Percentiles rank a stretch among this genome's conserved stretches.
Conservation (phyloP, 2,113 vertebrate genomes). For the Archilochus colubris region DNA sequence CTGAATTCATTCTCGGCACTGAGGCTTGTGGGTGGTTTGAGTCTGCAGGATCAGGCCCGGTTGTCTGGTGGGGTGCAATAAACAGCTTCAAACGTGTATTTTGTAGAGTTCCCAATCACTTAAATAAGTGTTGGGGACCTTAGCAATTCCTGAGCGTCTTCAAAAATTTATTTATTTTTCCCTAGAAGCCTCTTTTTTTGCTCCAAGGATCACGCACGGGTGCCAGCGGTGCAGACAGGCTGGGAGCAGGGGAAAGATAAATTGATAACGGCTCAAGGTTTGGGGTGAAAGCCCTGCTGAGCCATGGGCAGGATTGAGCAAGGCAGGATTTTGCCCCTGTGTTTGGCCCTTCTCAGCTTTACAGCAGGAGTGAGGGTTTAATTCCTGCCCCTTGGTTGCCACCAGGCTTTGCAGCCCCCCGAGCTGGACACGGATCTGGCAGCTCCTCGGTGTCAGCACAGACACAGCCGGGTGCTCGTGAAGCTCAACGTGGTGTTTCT, state of each 20-base stretch:
- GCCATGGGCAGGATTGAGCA: neutral
- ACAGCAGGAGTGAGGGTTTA: neutral
- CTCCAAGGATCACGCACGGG: rapidly evolving
- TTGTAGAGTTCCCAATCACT: neutral
- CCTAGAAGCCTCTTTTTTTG: neutral
- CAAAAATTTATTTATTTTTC: neutral
- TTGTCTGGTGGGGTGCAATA: too few species aligned
- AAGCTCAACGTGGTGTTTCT: neutral
- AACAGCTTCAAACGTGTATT: neutral
- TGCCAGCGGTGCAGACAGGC: rapidly evolving
- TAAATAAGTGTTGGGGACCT: neutral
- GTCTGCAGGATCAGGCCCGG: neutral
- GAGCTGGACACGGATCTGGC: rapidly evolving
- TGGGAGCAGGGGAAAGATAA: neutral
- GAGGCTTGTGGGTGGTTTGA: neutral
- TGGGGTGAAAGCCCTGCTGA: neutral
- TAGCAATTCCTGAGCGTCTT: neutral
- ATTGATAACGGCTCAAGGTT: neutral
- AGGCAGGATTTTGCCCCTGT: neutral
- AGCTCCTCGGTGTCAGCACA: rapidly evolving
- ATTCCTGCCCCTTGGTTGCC: neutral
- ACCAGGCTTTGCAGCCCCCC: rapidly evolving
- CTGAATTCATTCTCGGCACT: neutral
- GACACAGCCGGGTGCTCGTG: neutral
- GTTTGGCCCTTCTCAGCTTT: rapidly evolving